phyloP scores from a whole-genome alignment of 2,888 invertebrate species.

The Chrysolina oricalcia region DNA sequence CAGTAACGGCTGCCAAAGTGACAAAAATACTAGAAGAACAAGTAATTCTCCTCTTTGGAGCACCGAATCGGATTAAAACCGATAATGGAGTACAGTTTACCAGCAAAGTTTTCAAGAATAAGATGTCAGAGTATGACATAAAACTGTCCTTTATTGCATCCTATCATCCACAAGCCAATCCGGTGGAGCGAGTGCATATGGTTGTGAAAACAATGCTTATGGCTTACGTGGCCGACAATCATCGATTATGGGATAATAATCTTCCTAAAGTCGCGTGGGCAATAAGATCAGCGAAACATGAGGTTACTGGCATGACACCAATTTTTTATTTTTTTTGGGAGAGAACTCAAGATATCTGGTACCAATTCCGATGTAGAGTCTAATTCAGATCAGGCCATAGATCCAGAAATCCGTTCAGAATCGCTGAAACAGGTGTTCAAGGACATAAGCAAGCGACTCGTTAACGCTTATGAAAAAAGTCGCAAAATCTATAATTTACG shows the following conservation, averaged over 20 bases:
- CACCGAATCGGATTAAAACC: slow-evolving; percentile 2
- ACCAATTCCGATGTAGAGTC: background rate
- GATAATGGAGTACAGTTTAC: slow-evolving; percentile 29
- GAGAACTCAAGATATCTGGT: background rate
- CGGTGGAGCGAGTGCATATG: no score
- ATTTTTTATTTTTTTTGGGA: slow-evolving; percentile 30
- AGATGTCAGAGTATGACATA: background rate
- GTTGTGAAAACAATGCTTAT: no score
- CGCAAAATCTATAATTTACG: slow-evolving; percentile 25
- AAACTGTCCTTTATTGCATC: background rate
- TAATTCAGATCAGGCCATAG: background rate
- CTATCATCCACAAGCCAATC: no score
- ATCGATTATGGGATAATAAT: no score
- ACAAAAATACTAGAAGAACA: slow-evolving; percentile 23
- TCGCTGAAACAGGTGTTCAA: no score
- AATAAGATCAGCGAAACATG: no score
- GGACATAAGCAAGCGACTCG: slow-evolving; percentile 19
- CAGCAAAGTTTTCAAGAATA: background rate
- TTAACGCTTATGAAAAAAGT: slow-evolving; percentile 22
- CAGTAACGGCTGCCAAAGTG: no score
- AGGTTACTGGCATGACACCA: slow-evolving; percentile 13
- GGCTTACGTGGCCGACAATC: no score
- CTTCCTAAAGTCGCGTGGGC: no score
- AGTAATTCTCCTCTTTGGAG: slow-evolving; percentile 16
- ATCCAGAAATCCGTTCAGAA: no score